Percentiles rank a stretch among this genome's conserved stretches.
phyloP scores from a whole-genome alignment of 2,797 vertebrate genomes.

The Diceros bicornis region DNA sequence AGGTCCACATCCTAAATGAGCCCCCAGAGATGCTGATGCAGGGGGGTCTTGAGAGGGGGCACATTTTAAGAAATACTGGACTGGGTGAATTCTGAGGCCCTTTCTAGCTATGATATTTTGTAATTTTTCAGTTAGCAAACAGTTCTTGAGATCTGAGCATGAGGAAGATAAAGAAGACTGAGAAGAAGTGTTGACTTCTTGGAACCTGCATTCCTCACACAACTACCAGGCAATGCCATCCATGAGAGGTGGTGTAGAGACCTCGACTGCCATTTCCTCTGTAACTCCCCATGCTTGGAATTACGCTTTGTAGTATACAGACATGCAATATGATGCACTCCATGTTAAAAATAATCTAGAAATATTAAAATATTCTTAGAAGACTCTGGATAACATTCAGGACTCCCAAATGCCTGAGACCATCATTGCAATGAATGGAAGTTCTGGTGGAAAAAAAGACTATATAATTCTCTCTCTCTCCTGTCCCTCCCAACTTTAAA shows the following conservation, averaged over 20 bases:
- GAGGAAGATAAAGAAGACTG: background rate
- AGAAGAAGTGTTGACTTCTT: background rate
- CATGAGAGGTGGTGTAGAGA: rapidly evolving
- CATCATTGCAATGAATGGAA: background rate
- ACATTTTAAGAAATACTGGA: background rate
- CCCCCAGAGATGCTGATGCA: background rate
- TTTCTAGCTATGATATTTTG: background rate
- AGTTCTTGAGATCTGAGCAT: background rate
- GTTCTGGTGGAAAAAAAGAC: background rate
- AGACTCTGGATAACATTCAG: background rate
- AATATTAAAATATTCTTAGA: background rate
- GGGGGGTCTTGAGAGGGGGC: no score
- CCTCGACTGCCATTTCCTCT: rapidly evolving
- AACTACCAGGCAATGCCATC: no score
- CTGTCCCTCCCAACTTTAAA: background rate
- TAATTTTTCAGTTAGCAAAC: background rate
- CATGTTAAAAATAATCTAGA: background rate
- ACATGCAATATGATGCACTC: background rate
- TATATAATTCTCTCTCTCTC: background rate
- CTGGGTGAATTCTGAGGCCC: background rate
- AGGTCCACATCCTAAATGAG: background rate
- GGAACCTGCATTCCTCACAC: rapidly evolving
- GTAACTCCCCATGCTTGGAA: background rate
- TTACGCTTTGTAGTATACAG: background rate
- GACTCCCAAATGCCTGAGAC: background rate